Conservation (phyloP, 1,140 invertebrate genomes). For the Cydia fagiglandana region DNA sequence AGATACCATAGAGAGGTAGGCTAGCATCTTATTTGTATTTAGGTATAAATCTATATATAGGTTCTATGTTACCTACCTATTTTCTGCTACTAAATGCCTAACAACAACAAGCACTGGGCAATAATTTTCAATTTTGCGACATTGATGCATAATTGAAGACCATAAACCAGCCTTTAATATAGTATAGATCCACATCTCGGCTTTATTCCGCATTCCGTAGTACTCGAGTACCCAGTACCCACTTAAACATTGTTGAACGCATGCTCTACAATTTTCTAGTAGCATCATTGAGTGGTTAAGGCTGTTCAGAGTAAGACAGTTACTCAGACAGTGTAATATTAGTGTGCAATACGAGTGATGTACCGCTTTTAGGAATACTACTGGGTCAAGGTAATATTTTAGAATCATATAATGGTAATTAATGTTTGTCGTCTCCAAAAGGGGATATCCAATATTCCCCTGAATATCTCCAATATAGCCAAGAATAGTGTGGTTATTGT, state of each 20-base stretch:
- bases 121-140: not conserved
- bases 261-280: constrained; percentile 31
- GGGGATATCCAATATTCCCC: too few species aligned
- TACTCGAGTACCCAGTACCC: not conserved
- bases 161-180: not conserved
- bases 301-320: constrained; percentile 19
- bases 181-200: not conserved
- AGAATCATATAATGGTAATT: too few species aligned
- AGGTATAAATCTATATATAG: too few species aligned
- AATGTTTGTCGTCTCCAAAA: too few species aligned
- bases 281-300: constrained; percentile 27
- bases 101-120: too few species aligned
- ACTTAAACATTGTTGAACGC: constrained; percentile 14
- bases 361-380: constrained; percentile 1
- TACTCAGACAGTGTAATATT: constrained; percentile 28
- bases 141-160: not conserved
- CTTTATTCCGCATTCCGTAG: not conserved
- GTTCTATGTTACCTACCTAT: too few species aligned
- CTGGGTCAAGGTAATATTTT: too few species aligned
- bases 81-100: too few species aligned
- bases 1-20: not conserved
- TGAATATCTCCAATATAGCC: too few species aligned
- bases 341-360: not conserved
- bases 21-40: too few species aligned
- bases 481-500: too few species aligned